Conservation (phyloP, 2,888 invertebrate species). For the Sabatieria punctata region DNA sequence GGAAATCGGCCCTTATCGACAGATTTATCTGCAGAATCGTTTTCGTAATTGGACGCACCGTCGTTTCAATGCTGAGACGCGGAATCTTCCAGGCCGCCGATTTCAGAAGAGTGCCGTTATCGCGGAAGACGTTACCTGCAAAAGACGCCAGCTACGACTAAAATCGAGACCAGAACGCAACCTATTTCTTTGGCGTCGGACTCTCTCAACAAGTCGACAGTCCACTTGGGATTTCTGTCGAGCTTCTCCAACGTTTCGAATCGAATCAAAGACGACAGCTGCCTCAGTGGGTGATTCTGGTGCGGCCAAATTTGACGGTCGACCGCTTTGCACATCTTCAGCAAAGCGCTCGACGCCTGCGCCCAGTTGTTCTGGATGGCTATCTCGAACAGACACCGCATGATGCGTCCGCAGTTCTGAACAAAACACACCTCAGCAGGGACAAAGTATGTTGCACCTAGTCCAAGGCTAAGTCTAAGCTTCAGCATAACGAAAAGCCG, state of each 20-base stretch:
- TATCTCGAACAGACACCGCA: slow-evolving; percentile 81
- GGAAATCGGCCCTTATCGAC: slow-evolving; percentile 42
- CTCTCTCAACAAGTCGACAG: slow-evolving; percentile 59
- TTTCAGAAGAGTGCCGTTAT: slow-evolving; percentile 51
- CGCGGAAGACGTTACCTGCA: slow-evolving; percentile 19
- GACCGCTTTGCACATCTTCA: slow-evolving; percentile 75
- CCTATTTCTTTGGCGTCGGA: slow-evolving; percentile 74
- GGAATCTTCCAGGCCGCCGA: slow-evolving; percentile 73
- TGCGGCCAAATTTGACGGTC: slow-evolving; percentile 84
- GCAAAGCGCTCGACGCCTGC: slow-evolving; percentile 62
- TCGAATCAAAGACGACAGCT: slow-evolving; percentile 36
- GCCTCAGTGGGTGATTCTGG: slow-evolving; percentile 49
- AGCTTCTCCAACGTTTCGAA: slow-evolving; percentile 60
- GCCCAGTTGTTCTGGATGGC: slow-evolving; percentile 75
- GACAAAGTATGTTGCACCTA: background rate
- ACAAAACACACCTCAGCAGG: slow-evolving; percentile 6
- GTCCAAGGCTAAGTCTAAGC: background rate
- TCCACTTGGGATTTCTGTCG: slow-evolving; percentile 55
- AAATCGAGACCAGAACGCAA: slow-evolving; percentile 23
- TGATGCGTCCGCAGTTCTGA: slow-evolving; percentile 76
- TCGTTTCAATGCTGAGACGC: slow-evolving; percentile 57
- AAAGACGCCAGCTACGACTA: background rate
- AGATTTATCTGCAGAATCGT: slow-evolving; percentile 4
- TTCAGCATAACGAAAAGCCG: background rate
- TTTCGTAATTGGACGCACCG: slow-evolving; percentile 83